Base-by-base conservation (phyloP, 2,888 invertebrate genomes). In the Dryobotodes eremita region DNA sequence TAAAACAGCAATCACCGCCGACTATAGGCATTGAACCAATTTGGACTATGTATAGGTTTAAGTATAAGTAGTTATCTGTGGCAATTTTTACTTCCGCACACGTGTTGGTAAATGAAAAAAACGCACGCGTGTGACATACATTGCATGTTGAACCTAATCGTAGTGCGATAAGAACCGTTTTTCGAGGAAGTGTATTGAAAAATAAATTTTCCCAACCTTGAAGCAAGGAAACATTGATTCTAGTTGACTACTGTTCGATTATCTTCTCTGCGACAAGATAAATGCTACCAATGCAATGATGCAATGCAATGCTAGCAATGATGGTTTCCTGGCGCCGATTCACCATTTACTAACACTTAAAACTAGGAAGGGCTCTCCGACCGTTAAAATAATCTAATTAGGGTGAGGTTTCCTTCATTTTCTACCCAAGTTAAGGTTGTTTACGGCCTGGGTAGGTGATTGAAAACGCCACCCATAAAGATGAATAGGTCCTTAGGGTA, bases 401-500 rank as follows among this genome's bases (percentile, higher is more conserved):
- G 59, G 46, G 20, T 23, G 48, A 74, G n/a, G 26, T 48, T 68
- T 31, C 36, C 53, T 70, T 77, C 77, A 83, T 64, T 53, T 65
- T 83, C 46, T 69, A 50, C 15, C n/a, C 26, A 65, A 65, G 57
- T 70, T 70, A 53, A 55, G 50, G 62, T 81, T 84, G 73, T 84
- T 82, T 83, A 83, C 71, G 72, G 59, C 15, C 65, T 59, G 36
- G 13, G 70, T 70, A 66, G 73, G 82, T 77, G 86, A 82, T 83
- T 82, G 86, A 77, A 82, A 86, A 83, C 64, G 77, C 70, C 61
- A 57, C 59, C 57, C 59, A 74, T 70, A 72, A 77, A 64, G 86
- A 84, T 73, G 65, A 68, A 82, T 84, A 74, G 77, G 42, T 71
- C 77, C 70, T 70, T 64, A 53, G 77, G 70, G 82, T 66, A 26